These are phyloP conservation scores for Chaetophractus vellerosus DNA, from an alignment of 2,797 vertebrate genomes.

Conservation along the genomic window DNA sequence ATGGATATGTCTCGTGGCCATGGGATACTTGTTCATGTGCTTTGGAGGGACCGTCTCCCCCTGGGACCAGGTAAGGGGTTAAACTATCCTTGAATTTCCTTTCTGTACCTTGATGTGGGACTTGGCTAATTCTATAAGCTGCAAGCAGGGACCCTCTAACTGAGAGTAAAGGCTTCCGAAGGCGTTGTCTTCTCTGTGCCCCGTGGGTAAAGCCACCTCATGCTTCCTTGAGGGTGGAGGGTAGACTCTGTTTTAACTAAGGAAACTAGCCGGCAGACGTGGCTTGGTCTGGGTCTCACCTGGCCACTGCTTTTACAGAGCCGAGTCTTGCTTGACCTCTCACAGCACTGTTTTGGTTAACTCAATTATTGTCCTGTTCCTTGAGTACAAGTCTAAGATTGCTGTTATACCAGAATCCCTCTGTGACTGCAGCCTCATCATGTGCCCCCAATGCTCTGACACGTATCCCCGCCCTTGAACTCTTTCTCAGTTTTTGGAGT, in stretches of 20 bases:
- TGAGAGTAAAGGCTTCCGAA: not conserved
- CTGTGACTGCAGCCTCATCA: not conserved
- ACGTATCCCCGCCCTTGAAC: not conserved
- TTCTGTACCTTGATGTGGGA: not conserved
- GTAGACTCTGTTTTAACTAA: too few species aligned
- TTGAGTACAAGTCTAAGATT: not conserved
- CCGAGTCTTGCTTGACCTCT: accelerated
- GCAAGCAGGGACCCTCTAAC: not conserved
- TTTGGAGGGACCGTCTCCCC: slow-evolving; percentile 97
- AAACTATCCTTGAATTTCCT: not conserved
- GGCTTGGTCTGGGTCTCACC: accelerated
- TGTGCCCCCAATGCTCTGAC: not conserved
- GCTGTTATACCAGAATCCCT: not conserved
- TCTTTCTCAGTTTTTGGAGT: not conserved
- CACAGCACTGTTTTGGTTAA: accelerated
- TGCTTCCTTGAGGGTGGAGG: not conserved
- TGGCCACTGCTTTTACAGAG: not conserved
- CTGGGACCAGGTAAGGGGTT: slow-evolving; percentile 97
- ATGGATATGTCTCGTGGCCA: slow-evolving; percentile 97
- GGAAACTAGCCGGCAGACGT: not conserved
- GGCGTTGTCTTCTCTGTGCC: not conserved
- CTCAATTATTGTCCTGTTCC: not conserved
- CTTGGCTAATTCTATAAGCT: not conserved
- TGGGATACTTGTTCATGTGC: slow-evolving; percentile 99
- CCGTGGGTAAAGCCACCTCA: too few species aligned